These are phyloP conservation scores for Dipodomys spectabilis DNA, from an alignment of 2,113 vertebrate genomes.

Conservation along the genomic window DNA sequence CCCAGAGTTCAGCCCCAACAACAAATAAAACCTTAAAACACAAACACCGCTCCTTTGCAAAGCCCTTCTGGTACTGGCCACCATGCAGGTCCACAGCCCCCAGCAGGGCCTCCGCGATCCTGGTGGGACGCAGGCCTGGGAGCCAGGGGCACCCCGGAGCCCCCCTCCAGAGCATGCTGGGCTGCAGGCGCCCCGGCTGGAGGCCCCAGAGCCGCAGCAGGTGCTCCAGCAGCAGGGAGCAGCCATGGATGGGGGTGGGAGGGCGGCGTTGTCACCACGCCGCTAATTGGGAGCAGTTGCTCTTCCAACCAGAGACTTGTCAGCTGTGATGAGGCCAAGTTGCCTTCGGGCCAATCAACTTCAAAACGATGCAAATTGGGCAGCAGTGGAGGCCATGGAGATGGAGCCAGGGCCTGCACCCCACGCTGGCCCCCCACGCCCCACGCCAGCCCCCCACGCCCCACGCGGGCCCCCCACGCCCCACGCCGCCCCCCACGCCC, in stretches of 20 bases:
- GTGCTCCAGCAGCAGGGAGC: neutral
- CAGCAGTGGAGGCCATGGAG: neutral
- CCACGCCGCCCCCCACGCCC: too few species aligned
- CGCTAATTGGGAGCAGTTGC: conserved; percentile 59
- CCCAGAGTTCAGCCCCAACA: too few species aligned
- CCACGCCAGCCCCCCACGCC: too few species aligned
- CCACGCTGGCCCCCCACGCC: too few species aligned
- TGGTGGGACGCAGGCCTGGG: neutral
- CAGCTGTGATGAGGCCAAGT: conserved; percentile 71
- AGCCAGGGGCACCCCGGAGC: too few species aligned
- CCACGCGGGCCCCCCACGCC: too few species aligned
- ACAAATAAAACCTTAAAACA: too few species aligned
- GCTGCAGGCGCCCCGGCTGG: neutral
- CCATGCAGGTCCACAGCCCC: neutral
- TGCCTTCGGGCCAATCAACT: conserved; percentile 75
- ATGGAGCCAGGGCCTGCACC: neutral
- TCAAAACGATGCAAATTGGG: conserved; percentile 71
- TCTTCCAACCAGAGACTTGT: conserved; percentile 59
- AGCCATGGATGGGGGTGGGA: neutral
- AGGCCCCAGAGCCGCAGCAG: too few species aligned
- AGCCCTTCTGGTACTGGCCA: neutral
- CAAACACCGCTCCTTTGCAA: neutral
- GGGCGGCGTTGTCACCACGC: neutral
- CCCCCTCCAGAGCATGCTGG: accelerated
- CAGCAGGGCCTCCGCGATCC: accelerated